phyloP scores from a whole-genome alignment of 1,140 invertebrate genomes.

The Drosophila triauraria region DNA sequence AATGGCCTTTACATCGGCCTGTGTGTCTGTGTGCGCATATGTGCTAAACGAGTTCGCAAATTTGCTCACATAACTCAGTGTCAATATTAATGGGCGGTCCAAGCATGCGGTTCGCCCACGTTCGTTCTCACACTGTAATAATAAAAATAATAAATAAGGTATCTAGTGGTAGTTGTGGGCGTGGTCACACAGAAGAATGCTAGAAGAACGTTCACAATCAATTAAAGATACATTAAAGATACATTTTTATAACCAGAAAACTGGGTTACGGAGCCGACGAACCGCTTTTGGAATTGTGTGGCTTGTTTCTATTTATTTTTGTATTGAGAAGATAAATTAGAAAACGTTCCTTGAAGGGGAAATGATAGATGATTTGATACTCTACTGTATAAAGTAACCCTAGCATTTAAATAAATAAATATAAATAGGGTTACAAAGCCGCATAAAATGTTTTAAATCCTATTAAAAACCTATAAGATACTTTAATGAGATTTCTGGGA shows the following conservation, averaged over 20 bases:
- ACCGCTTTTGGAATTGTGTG: constrained; percentile 27
- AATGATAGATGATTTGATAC: neutral
- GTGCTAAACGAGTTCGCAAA: constrained; percentile 58
- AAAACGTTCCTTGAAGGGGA: neutral
- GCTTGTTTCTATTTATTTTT: constrained; percentile 5
- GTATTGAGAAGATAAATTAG: constrained; percentile 3
- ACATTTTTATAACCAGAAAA: constrained; percentile 42
- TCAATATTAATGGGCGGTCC: constrained; percentile 67
- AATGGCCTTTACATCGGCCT: constrained; percentile 24
- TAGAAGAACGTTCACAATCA: constrained; percentile 53
- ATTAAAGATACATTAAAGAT: constrained; percentile 62
- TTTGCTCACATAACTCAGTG: constrained; percentile 69
- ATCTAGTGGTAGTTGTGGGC: constrained; percentile 53
- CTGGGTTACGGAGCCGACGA: constrained; percentile 62
- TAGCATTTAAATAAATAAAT: neutral
- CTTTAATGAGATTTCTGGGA: neutral
- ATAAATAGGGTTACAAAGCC: neutral
- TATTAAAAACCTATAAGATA: neutral
- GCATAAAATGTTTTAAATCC: neutral
- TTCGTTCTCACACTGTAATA: constrained; percentile 3
- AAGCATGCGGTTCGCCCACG: constrained; percentile 32
- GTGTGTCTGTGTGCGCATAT: constrained; percentile 13
- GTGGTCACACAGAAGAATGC: constrained; percentile 29
- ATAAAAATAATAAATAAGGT: constrained; percentile 22
- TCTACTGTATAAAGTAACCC: neutral